These are phyloP conservation scores for Craniophora ligustri DNA, from an alignment of 2,888 invertebrate species.

Conservation along the genomic window DNA sequence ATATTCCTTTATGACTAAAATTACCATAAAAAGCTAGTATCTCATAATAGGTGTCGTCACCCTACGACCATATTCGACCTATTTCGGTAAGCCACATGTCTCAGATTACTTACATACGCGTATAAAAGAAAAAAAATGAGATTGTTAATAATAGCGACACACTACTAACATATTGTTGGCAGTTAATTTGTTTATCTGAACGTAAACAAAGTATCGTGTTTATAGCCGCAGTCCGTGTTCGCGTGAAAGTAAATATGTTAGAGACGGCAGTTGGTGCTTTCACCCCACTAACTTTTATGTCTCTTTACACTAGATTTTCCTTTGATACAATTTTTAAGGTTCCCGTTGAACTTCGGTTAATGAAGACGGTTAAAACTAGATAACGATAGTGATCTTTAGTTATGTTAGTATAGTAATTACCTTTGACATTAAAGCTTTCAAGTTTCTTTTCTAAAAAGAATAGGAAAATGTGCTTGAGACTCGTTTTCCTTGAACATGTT, in stretches of 20 bases:
- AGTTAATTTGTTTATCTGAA: conserved; percentile 60
- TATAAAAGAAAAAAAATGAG: conserved; percentile 67
- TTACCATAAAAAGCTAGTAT: conserved; percentile 43
- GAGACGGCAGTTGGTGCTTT: conserved; percentile 28
- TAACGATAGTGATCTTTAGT: conserved; percentile 28
- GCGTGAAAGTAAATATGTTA: conserved; percentile 39
- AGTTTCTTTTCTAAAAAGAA: background rate
- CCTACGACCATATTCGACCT: conserved; percentile 70
- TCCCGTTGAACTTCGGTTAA: conserved; percentile 39
- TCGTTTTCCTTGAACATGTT: conserved; percentile 21
- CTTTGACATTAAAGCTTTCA: conserved; percentile 14
- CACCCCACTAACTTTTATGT: conserved; percentile 39
- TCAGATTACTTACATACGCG: conserved; percentile 70
- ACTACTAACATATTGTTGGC: conserved; percentile 55
- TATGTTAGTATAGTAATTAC: conserved; percentile 23
- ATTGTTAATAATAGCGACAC: conserved; percentile 56
- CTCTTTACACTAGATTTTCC: conserved; percentile 41
- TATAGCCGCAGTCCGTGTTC: conserved; percentile 42
- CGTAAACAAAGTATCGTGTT: conserved; percentile 49
- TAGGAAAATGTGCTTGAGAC: no score
- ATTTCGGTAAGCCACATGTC: conserved; percentile 78
- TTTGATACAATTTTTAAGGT: conserved; percentile 41
- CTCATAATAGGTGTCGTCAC: conserved; percentile 54
- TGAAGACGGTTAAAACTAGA: conserved; percentile 30
- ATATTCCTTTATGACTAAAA: conserved; percentile 19